Evolutionary conservation across 2,797 vertebrate genomes (phyloP).

Genomic region (Merluccius polli): DNA sequence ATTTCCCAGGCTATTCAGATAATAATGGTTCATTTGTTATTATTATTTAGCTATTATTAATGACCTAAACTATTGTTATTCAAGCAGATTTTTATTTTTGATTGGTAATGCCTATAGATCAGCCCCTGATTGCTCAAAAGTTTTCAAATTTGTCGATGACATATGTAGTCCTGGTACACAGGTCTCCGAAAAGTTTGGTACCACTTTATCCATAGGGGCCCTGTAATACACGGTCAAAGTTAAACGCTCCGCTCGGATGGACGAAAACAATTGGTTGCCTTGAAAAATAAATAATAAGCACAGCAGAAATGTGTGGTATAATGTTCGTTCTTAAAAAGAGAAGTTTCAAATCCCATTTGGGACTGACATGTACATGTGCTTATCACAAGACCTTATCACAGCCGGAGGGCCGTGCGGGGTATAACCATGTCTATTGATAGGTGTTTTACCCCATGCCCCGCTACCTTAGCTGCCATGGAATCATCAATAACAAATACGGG

Average conservation of each 20-base stretch:
- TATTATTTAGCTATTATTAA: background rate
- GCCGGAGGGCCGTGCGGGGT: no score
- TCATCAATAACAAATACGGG: conserved; percentile 30
- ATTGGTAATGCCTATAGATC: no score
- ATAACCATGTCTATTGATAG: conserved; percentile 1
- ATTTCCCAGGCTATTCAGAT: background rate
- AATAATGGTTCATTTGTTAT: conserved; percentile 1
- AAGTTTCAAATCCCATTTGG: no score
- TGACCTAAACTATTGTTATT: no score
- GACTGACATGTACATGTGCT: background rate
- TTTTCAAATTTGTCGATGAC: no score
- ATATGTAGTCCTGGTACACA: no score
- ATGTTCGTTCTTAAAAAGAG: background rate
- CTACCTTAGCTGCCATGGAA: conserved; percentile 30
- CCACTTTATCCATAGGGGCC: no score
- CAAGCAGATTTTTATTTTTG: no score
- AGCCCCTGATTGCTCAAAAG: no score
- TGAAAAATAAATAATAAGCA: background rate
- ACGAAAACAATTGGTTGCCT: no score
- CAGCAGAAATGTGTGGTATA: background rate
- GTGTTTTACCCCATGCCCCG: background rate
- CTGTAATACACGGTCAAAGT: background rate
- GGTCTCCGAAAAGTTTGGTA: no score
- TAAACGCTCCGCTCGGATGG: no score
- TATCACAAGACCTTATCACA: background rate